These are phyloP conservation scores for Otis tarda DNA, from an alignment of 2,113 vertebrate genomes.

Conservation along the genomic window DNA sequence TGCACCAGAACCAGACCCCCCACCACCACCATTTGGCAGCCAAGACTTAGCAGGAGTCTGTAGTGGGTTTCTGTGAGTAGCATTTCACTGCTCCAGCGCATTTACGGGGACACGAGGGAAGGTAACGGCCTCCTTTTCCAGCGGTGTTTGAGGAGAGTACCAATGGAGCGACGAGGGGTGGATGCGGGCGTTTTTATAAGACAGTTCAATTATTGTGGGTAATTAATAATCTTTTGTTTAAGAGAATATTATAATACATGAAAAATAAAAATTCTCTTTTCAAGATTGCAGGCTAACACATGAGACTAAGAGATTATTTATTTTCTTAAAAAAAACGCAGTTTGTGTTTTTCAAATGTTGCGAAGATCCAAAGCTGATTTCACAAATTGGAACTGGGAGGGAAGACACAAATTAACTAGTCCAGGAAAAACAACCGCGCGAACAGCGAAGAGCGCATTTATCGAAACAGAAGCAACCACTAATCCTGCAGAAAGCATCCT, in stretches of 20 bases:
- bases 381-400: background rate
- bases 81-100: conserved; percentile 7
- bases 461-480: background rate
- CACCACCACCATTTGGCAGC: background rate
- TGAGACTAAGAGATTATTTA: background rate
- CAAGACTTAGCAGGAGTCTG: background rate
- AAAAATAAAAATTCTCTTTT: background rate
- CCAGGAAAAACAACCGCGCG: background rate
- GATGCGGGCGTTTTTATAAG: background rate
- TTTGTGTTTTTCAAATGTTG: background rate
- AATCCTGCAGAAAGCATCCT: background rate
- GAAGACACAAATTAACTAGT: background rate
- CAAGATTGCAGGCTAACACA: background rate
- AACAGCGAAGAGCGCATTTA: background rate
- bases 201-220: conserved; percentile 13
- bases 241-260: background rate
- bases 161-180: background rate
- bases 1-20: background rate
- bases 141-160: background rate
- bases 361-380: background rate
- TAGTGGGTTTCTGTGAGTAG: conserved; percentile 14
- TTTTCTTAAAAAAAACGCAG: background rate
- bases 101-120: background rate
- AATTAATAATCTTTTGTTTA: conserved; percentile 53
- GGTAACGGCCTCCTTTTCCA: conserved; percentile 1